Conservation (phyloP, 2,888 invertebrate genomes). For the Hofmannophila pseudospretella region DNA sequence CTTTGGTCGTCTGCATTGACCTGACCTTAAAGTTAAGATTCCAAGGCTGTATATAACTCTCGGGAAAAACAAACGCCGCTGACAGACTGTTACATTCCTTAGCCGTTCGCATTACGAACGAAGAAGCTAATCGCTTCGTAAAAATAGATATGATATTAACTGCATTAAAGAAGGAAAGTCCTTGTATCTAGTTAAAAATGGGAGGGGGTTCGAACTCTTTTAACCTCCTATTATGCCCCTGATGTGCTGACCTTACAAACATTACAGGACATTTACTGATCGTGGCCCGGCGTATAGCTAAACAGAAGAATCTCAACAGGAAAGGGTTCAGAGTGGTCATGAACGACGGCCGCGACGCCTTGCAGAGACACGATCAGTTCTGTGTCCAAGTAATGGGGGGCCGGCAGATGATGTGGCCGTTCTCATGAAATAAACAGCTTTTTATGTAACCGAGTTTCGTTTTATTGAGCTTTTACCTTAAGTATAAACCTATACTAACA, state of each 20-base stretch:
- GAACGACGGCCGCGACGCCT: constrained; percentile 90
- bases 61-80: no score
- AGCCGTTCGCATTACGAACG: no score
- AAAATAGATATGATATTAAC: no score
- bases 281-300: constrained; percentile 87
- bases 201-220: no score
- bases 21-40: no score
- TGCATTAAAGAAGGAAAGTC: no score
- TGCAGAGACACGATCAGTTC: constrained; percentile 90
- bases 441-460: background rate
- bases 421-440: constrained; percentile 23
- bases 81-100: no score
- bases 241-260: background rate
- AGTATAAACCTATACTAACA: no score
- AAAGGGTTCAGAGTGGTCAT: constrained; percentile 89
- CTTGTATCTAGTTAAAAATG: no score
- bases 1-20: no score
- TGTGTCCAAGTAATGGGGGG: constrained; percentile 94
- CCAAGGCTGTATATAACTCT: no score
- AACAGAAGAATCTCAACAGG: constrained; percentile 80
- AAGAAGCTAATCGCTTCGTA: no score
- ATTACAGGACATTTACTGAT: constrained; percentile 85
- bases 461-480: background rate
- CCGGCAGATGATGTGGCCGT: constrained; percentile 92
- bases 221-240: background rate